Evolutionary conservation across 2,113 vertebrate genomes (phyloP).

Genomic region (Calyptomena viridis): DNA sequence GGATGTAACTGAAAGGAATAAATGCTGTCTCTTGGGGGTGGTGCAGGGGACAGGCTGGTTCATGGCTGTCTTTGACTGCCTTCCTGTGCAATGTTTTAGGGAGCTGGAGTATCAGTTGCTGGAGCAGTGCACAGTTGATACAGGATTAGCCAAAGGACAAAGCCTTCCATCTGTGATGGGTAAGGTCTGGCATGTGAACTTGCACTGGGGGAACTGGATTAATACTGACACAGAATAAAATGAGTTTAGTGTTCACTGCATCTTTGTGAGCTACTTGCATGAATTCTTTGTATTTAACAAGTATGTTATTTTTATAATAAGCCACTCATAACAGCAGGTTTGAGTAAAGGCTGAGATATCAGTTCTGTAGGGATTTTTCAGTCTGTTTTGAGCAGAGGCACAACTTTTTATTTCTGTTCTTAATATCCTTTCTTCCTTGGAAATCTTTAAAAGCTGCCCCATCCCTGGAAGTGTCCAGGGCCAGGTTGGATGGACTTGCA

Average conservation of each 20-base stretch:
- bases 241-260: background rate
- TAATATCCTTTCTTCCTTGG: background rate
- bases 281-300: background rate
- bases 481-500: background rate
- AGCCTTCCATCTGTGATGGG: slow-evolving; percentile 87
- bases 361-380: background rate
- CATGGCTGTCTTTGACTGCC: background rate
- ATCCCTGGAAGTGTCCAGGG: background rate
- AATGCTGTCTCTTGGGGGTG: background rate
- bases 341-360: background rate
- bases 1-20: background rate
- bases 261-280: background rate
- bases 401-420: background rate
- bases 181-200: slow-evolving; percentile 58
- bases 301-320: background rate
- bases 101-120: slow-evolving; percentile 86
- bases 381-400: background rate
- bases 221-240: background rate
- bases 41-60: background rate
- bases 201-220: background rate
- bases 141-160: slow-evolving; percentile 84
- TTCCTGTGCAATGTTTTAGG: slow-evolving; percentile 63
- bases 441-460: background rate
- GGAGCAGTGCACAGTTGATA: slow-evolving; percentile 93
- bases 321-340: background rate